phyloP scores from a whole-genome alignment of 2,797 vertebrate species.

The Leuciscus waleckii region DNA sequence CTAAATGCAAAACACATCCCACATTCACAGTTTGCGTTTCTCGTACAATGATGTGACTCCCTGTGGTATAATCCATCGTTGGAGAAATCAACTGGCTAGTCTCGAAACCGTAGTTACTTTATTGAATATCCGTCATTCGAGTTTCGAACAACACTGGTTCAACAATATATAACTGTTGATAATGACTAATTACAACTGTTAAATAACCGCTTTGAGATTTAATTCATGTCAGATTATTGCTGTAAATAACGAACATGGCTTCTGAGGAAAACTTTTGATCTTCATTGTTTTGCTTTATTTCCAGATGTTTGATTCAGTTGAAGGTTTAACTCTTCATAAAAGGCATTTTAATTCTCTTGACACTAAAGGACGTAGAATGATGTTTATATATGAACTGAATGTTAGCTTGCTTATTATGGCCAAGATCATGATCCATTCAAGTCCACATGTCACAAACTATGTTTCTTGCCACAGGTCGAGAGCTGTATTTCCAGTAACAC shows the following conservation, averaged over 20 bases:
- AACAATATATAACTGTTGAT: background rate
- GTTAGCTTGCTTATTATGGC: too few species aligned
- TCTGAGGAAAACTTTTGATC: background rate
- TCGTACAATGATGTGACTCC: background rate
- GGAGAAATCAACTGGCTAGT: background rate
- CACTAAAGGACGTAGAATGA: background rate
- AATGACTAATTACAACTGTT: background rate
- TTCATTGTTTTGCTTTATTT: background rate
- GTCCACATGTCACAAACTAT: too few species aligned
- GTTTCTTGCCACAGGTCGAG: too few species aligned
- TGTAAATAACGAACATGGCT: background rate
- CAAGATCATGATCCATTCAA: too few species aligned
- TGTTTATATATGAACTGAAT: too few species aligned
- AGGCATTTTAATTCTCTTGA: background rate
- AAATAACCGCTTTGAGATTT: background rate
- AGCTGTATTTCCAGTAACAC: too few species aligned
- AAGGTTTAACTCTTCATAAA: background rate
- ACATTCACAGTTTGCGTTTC: background rate
- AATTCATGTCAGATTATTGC: background rate
- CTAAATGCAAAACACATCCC: slow-evolving; percentile 19
- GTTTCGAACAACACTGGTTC: too few species aligned
- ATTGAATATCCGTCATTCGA: background rate
- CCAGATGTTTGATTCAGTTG: background rate
- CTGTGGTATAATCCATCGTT: background rate
- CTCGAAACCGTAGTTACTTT: background rate